Evolutionary conservation across 1,140 invertebrate genomes (phyloP).

Genomic region (Harlomillsia oculata): DNA sequence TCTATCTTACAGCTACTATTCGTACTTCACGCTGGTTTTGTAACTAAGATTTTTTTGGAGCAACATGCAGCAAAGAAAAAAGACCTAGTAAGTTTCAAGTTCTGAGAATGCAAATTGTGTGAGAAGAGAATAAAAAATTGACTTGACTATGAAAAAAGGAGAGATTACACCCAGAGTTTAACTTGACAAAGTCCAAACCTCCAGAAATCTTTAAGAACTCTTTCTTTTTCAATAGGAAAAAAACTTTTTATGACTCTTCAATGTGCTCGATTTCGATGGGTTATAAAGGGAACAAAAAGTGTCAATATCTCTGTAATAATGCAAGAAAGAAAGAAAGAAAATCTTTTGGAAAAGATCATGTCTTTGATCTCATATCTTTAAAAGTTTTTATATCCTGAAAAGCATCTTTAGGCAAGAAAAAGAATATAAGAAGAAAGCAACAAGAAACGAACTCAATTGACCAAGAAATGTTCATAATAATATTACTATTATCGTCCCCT

Average conservation of each 20-base stretch:
- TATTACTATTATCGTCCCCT: not conserved
- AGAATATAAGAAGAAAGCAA: not conserved
- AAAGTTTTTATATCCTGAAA: not conserved
- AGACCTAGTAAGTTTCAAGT: not conserved
- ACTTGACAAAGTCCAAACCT: conserved; percentile 5
- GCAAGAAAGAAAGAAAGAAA: too few relatives aligned
- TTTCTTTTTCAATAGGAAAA: conserved; percentile 6
- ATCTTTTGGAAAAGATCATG: too few relatives aligned
- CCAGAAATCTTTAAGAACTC: conserved; percentile 2
- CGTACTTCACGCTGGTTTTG: conserved; percentile 9
- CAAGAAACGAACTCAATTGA: conserved; percentile 5
- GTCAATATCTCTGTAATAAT: too few relatives aligned
- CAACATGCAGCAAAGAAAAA: not conserved
- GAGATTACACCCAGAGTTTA: conserved; percentile 8
- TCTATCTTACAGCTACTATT: not conserved
- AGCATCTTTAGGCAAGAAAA: not conserved
- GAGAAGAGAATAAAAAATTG: conserved; percentile 7
- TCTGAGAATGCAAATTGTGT: conserved; percentile 6
- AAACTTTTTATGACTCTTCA: conserved; percentile 7
- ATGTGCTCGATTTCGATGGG: too few relatives aligned
- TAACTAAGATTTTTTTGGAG: conserved; percentile 12
- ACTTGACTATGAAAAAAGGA: conserved; percentile 1
- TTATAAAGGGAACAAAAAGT: too few relatives aligned
- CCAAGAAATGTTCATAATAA: conserved; percentile 5
- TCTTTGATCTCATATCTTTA: not conserved